Percentiles rank a stretch among this genome's conserved stretches.
Evolutionary conservation across 2,888 invertebrate species (phyloP).

Genomic region (Drosophila parthenogenetica): DNA sequence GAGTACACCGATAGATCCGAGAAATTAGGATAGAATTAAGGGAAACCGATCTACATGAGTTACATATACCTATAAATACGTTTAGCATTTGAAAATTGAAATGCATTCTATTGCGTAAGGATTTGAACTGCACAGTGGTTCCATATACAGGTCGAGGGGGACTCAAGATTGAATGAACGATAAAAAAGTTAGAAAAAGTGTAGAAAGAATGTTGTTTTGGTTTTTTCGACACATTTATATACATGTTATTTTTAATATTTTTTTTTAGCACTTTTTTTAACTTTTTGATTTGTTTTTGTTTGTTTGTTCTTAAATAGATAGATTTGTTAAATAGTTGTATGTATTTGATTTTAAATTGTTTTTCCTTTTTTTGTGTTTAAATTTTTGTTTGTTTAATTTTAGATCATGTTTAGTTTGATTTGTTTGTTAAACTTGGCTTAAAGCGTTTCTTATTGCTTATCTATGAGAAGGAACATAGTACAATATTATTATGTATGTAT

Average conservation of each 20-base stretch:
- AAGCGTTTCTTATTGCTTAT: constrained; percentile 81
- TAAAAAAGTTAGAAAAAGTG: constrained; percentile 68
- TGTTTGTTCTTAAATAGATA: constrained; percentile 22
- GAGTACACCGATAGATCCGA: neutral
- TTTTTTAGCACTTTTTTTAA: constrained; percentile 14
- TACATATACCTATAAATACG: constrained; percentile 17
- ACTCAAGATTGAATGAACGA: constrained; percentile 47
- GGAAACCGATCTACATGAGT: constrained; percentile 23
- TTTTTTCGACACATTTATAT: constrained; percentile 53
- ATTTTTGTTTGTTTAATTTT: constrained; percentile 49
- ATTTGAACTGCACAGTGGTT: constrained; percentile 36
- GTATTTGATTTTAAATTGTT: constrained; percentile 47
- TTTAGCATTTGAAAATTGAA: constrained; percentile 24
- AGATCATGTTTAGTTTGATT: constrained; percentile 69
- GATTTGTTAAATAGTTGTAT: constrained; percentile 39
- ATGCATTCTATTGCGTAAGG: constrained; percentile 35
- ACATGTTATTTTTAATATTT: constrained; percentile 41
- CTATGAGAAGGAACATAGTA: constrained; percentile 81
- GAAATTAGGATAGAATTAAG: constrained; percentile 5
- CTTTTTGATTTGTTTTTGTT: constrained; percentile 12
- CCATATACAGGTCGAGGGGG: constrained; percentile 20
- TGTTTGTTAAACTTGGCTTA: constrained; percentile 70
- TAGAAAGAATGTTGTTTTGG: constrained; percentile 59
- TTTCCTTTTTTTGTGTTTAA: constrained; percentile 42
- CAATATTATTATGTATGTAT: constrained; percentile 52